These are phyloP conservation scores for Lamellibrachia satsuma DNA, from an alignment of 2,888 invertebrate species.

Conservation along the genomic window DNA sequence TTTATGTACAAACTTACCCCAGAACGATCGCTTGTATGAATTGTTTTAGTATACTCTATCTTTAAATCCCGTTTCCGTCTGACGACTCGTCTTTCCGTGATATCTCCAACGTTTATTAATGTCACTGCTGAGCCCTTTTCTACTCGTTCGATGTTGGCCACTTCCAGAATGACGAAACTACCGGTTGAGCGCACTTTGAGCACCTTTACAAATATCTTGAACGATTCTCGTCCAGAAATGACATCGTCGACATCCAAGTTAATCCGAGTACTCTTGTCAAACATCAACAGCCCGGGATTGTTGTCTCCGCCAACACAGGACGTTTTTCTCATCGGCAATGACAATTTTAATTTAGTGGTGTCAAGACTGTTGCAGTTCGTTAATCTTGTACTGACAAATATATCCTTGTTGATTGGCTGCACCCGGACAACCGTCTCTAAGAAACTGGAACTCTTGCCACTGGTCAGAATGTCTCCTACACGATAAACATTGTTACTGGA, in stretches of 20 bases:
- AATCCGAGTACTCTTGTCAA: not conserved
- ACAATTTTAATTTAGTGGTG: not conserved
- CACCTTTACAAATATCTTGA: not conserved
- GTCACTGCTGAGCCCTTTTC: not conserved
- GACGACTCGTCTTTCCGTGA: not conserved
- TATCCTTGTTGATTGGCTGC: not conserved
- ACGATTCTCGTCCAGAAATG: not conserved
- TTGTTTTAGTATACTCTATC: not conserved
- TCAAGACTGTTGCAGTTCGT: not conserved
- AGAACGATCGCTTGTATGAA: not conserved
- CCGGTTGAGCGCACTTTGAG: not conserved
- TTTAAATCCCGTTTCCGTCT: not conserved
- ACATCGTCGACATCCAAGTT: not conserved
- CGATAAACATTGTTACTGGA: not conserved
- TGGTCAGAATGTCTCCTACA: constrained; percentile 18
- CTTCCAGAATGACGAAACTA: not conserved
- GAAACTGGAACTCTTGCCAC: not conserved
- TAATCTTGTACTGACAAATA: not conserved
- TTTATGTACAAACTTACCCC: not conserved
- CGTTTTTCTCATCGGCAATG: not conserved
- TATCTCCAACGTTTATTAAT: not conserved
- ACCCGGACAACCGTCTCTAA: not conserved
- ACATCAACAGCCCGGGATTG: constrained; percentile 19
- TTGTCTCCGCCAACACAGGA: constrained; percentile 17
- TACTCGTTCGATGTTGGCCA: not conserved